Conservation (phyloP, 2,113 vertebrate species). For the Eulemur rufifrons region DNA sequence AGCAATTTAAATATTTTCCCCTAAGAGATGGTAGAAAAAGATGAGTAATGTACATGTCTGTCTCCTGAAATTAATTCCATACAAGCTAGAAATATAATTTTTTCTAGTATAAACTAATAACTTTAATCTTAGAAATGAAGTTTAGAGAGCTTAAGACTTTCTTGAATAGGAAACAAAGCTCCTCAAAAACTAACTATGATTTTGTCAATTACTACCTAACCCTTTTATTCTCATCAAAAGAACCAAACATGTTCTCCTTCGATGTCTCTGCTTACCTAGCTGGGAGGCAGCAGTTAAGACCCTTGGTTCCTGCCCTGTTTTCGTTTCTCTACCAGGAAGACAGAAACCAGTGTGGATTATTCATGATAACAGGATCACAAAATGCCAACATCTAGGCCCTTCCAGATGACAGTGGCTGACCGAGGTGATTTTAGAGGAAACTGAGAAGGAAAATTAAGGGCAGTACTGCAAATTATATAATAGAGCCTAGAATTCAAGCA, state of each 20-base stretch:
- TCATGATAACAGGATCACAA: not conserved
- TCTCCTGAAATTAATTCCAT: not conserved
- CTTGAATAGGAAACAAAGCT: not conserved
- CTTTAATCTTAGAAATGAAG: not conserved
- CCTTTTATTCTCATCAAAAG: not conserved
- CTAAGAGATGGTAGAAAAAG: not conserved
- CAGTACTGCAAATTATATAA: slow-evolving; percentile 58
- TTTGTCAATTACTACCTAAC: not conserved
- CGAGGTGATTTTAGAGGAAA: not conserved
- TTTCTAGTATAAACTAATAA: not conserved
- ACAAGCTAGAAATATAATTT: not conserved
- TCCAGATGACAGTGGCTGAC: not conserved
- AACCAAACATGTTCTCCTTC: not conserved
- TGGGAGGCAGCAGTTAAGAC: not conserved
- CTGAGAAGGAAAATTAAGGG: slow-evolving; percentile 29
- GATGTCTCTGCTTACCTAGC: not conserved
- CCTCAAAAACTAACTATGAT: not conserved
- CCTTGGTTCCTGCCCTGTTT: not conserved
- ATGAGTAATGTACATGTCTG: not conserved
- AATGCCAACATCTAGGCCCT: not conserved
- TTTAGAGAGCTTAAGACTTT: not conserved
- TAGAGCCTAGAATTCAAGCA: slow-evolving; percentile 27
- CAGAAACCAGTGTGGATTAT: not conserved
- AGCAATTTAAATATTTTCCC: not conserved
- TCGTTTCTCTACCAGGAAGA: not conserved